These are phyloP conservation scores for Halictus ligatus DNA, from an alignment of 2,888 invertebrate genomes.

Conservation along the genomic window DNA sequence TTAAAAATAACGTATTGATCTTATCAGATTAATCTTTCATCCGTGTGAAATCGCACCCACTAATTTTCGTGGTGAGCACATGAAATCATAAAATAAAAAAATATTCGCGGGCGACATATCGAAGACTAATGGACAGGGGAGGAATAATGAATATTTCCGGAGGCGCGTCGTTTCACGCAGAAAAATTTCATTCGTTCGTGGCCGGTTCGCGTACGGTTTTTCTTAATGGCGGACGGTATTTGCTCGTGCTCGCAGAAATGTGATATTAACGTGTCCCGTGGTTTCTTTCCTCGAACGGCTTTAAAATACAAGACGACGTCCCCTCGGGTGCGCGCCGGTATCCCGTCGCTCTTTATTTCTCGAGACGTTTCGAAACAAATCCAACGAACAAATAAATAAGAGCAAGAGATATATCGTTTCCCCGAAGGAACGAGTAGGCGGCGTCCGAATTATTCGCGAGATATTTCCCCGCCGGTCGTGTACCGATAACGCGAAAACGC, in stretches of 20 bases:
- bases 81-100: too few species aligned
- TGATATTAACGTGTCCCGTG: slow-evolving; percentile 1
- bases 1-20: too few species aligned
- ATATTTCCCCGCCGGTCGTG: background rate
- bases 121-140: too few species aligned
- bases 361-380: slow-evolving; percentile 16
- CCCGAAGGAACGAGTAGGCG: slow-evolving; percentile 20
- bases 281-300: slow-evolving; percentile 31
- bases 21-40: too few species aligned
- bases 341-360: slow-evolving; percentile 1
- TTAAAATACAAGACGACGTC: slow-evolving; percentile 40
- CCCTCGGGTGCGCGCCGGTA: background rate
- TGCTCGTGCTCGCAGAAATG: slow-evolving; percentile 30
- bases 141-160: background rate
- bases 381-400: slow-evolving; percentile 18
- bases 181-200: slow-evolving; percentile 15
- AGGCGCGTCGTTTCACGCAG: background rate
- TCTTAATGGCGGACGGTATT: slow-evolving; percentile 3
- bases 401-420: slow-evolving; percentile 11
- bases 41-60: too few species aligned
- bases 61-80: too few species aligned
- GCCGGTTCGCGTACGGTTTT: background rate
- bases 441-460: slow-evolving; percentile 1
- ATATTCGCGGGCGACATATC: background rate
- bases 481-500: background rate